phyloP scores from a whole-genome alignment of 2,888 invertebrate genomes.

The Drosophila neonasuta region DNA sequence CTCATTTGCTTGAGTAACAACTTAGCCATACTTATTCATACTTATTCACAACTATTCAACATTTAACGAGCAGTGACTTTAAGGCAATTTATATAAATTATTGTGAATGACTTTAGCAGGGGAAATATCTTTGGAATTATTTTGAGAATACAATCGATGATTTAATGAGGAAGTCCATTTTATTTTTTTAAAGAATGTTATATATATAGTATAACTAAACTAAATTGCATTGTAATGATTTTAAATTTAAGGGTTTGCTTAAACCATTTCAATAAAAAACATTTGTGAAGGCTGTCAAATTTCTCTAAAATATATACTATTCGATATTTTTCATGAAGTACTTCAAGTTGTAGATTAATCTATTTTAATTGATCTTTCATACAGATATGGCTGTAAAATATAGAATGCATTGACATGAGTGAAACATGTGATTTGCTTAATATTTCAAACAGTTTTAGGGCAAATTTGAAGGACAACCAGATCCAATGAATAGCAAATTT shows the following conservation, averaged over 20 bases:
- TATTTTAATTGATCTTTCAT: not conserved
- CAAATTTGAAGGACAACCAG: not conserved
- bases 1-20: constrained; percentile 53
- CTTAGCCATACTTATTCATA: constrained; percentile 23
- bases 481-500: not conserved
- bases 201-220: no score
- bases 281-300: no score
- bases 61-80: not conserved
- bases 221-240: no score
- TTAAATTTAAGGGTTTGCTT: no score
- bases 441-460: not conserved
- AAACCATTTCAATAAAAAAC: no score
- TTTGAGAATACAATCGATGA: not conserved
- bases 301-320: no score
- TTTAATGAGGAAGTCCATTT: no score
- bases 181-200: no score
- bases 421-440: not conserved
- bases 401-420: not conserved
- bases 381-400: no score
- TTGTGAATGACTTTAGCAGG: not conserved
- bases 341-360: no score
- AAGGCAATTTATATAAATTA: not conserved
- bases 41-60: constrained; percentile 10
- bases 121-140: not conserved
- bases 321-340: no score